Evolutionary conservation across 2,797 vertebrate genomes (phyloP), one percentile per base, ranked within the genome.

Genomic region (Epinephelus awoara): DNA sequence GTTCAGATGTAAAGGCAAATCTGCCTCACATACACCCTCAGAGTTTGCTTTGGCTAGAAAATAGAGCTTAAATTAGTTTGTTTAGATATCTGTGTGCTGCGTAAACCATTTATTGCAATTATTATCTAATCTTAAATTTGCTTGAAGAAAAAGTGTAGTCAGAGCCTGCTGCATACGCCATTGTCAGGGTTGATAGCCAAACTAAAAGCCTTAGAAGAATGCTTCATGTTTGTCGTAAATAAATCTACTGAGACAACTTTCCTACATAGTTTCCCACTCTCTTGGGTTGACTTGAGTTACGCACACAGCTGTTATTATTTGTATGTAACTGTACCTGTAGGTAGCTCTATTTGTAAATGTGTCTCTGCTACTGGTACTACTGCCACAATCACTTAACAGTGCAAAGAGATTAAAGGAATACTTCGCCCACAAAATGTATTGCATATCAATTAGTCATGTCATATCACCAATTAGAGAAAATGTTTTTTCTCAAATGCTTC

Each of bases 21-120:
- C 40, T 71, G 77, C 63, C 72, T 81, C 55, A 67, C 63, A 29
- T 75, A 54, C 67, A 67, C 40, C 52, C 51, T 75, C 10, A 51
- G 5, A 62, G 61, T 70, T 85, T 68, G 72, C 77, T 85, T 72
- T 79, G 72, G 65, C 69, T 49, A 2, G 7, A 52, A 66, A 75
- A 54, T 1, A 23, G 8, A 21, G 9, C 55, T 57, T 70, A 15
- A 74, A 49, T 79, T 54, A 49, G 38, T 75, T 72, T 67, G 64
- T 42, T 23, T 63, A 56, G 42, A 73, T 71, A 76, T 40, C 44
- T 1, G 7, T 68, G 40, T 19, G 42, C 23, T 59, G 50, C 19
- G 1, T 69, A 66, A 75, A 57, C 52, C 18, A 54, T 55, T 54
- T 42, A 54, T 63, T 46, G 13, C 17, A 29, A 47, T 42, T 71